Conservation (phyloP, 2,113 vertebrate genomes). For the Onychorhynchus coronatus region DNA sequence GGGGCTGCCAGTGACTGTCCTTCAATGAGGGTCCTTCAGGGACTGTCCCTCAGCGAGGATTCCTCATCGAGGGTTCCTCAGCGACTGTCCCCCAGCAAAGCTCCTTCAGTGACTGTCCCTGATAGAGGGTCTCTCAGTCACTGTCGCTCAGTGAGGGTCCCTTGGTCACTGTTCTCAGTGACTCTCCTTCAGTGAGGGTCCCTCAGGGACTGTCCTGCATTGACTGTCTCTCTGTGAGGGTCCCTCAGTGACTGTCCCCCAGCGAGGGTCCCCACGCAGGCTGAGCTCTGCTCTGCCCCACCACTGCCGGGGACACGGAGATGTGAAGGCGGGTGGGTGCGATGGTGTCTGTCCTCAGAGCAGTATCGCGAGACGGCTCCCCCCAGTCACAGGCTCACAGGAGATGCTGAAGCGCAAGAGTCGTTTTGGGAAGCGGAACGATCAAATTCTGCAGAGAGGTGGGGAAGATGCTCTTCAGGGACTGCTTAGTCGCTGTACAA, state of each 20-base stretch:
- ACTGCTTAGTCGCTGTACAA: not conserved
- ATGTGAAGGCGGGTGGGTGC: rapidly evolving
- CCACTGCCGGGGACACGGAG: rapidly evolving
- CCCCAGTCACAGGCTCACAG: not conserved
- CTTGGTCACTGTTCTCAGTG: not conserved
- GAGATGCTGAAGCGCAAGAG: not conserved
- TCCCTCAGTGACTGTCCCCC: no score
- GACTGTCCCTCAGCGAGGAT: not conserved
- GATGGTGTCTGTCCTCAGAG: not conserved
- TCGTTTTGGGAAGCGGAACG: not conserved
- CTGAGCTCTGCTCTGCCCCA: not conserved
- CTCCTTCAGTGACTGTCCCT: not conserved
- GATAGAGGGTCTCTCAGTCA: not conserved
- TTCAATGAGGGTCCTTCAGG: no score
- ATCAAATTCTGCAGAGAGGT: not conserved
- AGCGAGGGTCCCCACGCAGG: no score
- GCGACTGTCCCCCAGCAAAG: not conserved
- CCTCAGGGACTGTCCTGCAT: rapidly evolving
- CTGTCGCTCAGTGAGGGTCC: not conserved
- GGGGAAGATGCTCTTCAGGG: not conserved
- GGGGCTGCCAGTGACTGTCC: no score
- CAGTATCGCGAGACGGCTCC: not conserved
- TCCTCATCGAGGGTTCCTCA: no score
- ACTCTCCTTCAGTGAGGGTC: no score
- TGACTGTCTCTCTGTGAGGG: rapidly evolving